Evolutionary conservation across 2,888 invertebrate species (phyloP).

Genomic region (Mesochorus sp.): DNA sequence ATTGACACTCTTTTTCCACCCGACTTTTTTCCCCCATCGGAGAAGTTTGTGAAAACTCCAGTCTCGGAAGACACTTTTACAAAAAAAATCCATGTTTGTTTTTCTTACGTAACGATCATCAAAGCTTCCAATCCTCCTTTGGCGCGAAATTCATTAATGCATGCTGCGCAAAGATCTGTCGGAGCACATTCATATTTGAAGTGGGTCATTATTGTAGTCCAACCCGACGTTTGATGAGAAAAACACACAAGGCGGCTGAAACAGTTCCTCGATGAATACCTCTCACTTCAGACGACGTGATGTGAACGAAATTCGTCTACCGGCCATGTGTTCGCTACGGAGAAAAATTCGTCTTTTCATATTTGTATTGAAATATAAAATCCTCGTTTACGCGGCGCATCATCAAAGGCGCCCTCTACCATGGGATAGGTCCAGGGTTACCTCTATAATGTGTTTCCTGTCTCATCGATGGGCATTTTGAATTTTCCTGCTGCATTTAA

Average conservation of each 20-base stretch:
- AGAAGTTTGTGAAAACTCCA: neutral
- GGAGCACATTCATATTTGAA: neutral
- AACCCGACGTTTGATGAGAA: too few relatives aligned
- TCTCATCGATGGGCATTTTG: constrained; percentile 93
- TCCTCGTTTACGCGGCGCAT: constrained; percentile 64
- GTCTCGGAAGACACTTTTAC: neutral
- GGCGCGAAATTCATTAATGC: constrained; percentile 4
- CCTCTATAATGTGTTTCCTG: constrained; percentile 95
- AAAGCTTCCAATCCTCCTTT: too few relatives aligned
- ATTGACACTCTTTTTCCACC: neutral
- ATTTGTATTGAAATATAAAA: constrained; percentile 72
- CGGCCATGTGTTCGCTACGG: constrained; percentile 81
- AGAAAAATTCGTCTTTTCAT: constrained; percentile 77
- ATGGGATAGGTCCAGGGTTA: constrained; percentile 79
- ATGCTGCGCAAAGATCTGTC: neutral
- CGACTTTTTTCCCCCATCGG: neutral
- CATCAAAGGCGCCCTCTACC: constrained; percentile 34
- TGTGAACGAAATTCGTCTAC: constrained; percentile 76
- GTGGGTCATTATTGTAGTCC: constrained; percentile 18
- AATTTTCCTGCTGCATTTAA: constrained; percentile 64
- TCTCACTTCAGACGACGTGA: constrained; percentile 75
- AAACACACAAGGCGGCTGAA: constrained; percentile 29
- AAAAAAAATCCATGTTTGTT: neutral
- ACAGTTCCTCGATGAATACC: constrained; percentile 31
- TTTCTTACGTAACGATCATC: neutral